phyloP scores from a whole-genome alignment of 2,797 vertebrate species.

The Spatula versicolor region DNA sequence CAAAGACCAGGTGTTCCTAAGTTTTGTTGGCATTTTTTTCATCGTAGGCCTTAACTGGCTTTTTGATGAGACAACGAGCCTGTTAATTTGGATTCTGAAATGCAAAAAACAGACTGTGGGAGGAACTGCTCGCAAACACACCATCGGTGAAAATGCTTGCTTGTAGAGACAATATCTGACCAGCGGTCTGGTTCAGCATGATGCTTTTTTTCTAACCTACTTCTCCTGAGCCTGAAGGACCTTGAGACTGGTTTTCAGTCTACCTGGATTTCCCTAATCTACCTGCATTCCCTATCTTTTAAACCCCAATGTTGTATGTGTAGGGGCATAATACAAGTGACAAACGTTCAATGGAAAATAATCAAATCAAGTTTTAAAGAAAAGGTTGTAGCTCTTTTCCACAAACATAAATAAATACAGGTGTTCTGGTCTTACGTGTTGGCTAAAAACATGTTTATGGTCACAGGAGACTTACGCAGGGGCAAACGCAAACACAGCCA shows the following conservation, averaged over 20 bases:
- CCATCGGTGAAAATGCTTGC: background rate
- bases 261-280: background rate
- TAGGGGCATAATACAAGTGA: background rate
- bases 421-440: background rate
- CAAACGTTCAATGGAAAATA: background rate
- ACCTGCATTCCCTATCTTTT: background rate
- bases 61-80: background rate
- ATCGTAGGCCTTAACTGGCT: background rate
- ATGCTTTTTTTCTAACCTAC: background rate
- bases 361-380: background rate
- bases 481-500: background rate
- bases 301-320: background rate
- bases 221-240: background rate
- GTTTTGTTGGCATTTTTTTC: background rate
- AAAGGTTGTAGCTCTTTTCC: background rate
- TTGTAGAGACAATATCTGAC: background rate
- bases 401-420: background rate
- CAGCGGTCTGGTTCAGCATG: background rate
- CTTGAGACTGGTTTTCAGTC: background rate
- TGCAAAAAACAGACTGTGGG: background rate
- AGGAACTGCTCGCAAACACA: background rate
- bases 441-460: background rate
- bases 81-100: background rate
- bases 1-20: background rate
- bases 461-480: background rate